Conservation (phyloP, 2,797 vertebrate species). For the Onychomys leucogaster region DNA sequence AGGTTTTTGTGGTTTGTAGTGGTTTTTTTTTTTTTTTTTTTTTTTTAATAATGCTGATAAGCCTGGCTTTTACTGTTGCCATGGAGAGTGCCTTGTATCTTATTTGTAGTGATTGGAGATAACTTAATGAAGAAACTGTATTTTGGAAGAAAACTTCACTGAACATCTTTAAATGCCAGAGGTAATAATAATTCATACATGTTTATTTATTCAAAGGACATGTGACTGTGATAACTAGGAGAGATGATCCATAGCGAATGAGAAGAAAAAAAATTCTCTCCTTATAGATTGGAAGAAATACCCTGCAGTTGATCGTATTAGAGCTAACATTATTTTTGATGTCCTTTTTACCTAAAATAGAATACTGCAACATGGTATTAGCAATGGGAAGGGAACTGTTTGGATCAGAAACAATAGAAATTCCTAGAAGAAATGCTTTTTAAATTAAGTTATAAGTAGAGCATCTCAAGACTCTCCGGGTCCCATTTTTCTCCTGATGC, state of each 20-base stretch:
- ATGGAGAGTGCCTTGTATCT: constrained; percentile 78
- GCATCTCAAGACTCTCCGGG: not conserved
- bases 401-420: constrained; percentile 23
- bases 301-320: not conserved
- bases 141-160: not conserved
- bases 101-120: constrained; percentile 71
- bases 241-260: not conserved
- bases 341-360: constrained; percentile 14
- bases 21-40: not conserved
- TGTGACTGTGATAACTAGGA: not conserved
- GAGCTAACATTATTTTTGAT: not conserved
- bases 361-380: not conserved
- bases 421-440: constrained; percentile 37
- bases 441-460: not conserved
- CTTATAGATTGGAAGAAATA: not conserved
- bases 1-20: not conserved
- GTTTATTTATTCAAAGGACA: not conserved
- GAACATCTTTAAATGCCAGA: not conserved
- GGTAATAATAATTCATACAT: not conserved
- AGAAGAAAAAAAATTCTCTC: not conserved
- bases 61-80: constrained; percentile 45
- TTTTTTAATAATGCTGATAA: constrained; percentile 50
- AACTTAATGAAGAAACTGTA: constrained; percentile 46
- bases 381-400: not conserved
- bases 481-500: not conserved